Evolutionary conservation across 2,888 invertebrate genomes (phyloP), one percentile per base, ranked within the genome.

Genomic region (Cataglyphis albicans): DNA sequence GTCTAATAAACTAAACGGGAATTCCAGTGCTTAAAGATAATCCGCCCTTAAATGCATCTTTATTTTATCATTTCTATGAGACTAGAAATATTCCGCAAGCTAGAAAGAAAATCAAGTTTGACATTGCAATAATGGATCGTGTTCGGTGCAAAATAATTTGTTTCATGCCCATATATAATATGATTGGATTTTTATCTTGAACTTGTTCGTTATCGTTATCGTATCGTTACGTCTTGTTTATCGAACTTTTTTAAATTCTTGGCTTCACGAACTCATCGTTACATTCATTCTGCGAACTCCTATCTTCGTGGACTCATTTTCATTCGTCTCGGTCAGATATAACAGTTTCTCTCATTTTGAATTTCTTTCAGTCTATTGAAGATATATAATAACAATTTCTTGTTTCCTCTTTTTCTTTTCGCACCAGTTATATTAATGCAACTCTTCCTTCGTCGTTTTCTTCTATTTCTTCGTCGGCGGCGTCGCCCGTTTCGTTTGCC

Each of bases 341-440:
- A 80, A 72, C 59, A 25, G 15, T 75, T 86, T 83, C 81, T 73
- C 84, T 83, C 84, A 82, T 87, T 78, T 89, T 89, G 89, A 85
- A 86, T 76, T 80, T 76, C 61, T 87, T 89, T 89, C 89, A 89
- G 82, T 89, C 35, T 25, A 52, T 29, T 29, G 21, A 21, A 21
- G 21, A 21, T 21, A 21, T 21, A 21, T 21, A 21, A 21, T 21
- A 21, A 21, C n/a, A 32, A 57, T 21, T 3, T 38, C 72, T 10
- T 21, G 25, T 57, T 38, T 72, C 15, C 29, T 32, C 48, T 9
- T 52, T 52, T 67, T 10, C 48, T 48, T 10, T n/a, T 67, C 84
- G 74, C 83, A 21, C 63, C 84, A 78, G 83, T 86, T 84, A 83
- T 85, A 86, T 82, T 85, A 61, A 84, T 65, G 86, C 84, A 41